phyloP scores from a whole-genome alignment of 2,888 invertebrate genomes.

The Ochlodes sylvanus region DNA sequence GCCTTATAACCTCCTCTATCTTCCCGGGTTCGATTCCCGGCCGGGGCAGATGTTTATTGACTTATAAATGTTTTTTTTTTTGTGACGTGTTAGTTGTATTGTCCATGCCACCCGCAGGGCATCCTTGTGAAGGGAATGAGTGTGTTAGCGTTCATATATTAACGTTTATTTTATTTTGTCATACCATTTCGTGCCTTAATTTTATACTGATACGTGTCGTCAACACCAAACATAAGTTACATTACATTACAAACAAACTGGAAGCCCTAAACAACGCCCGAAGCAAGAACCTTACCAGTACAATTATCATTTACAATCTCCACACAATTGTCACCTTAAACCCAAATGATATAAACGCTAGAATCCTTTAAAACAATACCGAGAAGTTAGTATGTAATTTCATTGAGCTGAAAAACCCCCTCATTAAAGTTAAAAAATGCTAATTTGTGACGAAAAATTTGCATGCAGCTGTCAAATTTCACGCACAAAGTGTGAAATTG shows the following conservation, averaged over 20 bases:
- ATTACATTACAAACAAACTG: constrained; percentile 28
- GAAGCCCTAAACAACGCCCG: constrained; percentile 11
- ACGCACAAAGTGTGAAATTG: constrained; percentile 59
- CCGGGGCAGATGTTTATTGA: too few species aligned
- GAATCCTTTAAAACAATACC: neutral
- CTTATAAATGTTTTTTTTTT: too few species aligned
- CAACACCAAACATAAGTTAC: constrained; percentile 28
- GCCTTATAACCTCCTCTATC: too few species aligned
- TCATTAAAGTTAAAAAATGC: constrained; percentile 50
- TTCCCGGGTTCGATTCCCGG: too few species aligned
- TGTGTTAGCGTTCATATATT: too few species aligned
- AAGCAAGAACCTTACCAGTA: constrained; percentile 23
- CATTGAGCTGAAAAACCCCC: constrained; percentile 35
- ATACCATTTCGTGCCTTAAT: constrained; percentile 5
- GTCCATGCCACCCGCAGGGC: too few species aligned
- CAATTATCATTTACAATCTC: neutral
- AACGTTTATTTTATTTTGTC: too few species aligned
- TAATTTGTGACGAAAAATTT: constrained; percentile 51
- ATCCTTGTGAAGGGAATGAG: too few species aligned
- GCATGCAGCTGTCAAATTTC: constrained; percentile 59
- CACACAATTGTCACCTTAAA: constrained; percentile 13
- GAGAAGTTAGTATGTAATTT: constrained; percentile 28
- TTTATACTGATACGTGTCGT: neutral
- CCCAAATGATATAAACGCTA: constrained; percentile 5
- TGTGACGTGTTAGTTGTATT: too few species aligned